Evolutionary conservation across 2,888 invertebrate genomes (phyloP).

Genomic region (Synergus itoensis): DNA sequence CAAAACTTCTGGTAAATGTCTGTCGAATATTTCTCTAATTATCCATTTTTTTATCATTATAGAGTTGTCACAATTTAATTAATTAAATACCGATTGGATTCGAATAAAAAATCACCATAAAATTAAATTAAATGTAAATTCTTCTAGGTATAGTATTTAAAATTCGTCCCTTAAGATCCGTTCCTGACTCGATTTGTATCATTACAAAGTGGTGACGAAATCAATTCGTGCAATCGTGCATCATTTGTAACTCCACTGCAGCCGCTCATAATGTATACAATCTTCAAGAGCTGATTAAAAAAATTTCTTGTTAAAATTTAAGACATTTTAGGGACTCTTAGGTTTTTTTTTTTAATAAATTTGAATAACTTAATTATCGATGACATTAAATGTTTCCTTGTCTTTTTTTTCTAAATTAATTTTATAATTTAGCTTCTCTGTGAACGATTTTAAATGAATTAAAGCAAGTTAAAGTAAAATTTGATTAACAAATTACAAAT

Average conservation of each 20-base stretch:
- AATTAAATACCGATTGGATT: background rate
- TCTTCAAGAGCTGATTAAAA: background rate
- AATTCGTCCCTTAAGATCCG: background rate
- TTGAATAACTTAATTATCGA: too few species aligned
- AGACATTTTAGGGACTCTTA: background rate
- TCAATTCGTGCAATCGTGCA: slow-evolving; percentile 48
- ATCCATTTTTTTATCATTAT: background rate
- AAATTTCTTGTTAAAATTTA: background rate
- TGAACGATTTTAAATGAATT: background rate
- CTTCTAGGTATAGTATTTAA: background rate
- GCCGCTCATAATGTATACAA: background rate
- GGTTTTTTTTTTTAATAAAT: too few species aligned
- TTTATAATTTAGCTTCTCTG: too few species aligned
- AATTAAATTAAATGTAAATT: background rate
- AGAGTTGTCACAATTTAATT: background rate
- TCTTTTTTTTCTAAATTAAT: too few species aligned
- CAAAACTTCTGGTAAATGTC: too few species aligned
- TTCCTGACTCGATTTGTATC: slow-evolving; percentile 9
- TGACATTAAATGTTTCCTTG: too few species aligned
- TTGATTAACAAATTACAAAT: background rate
- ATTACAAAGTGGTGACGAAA: slow-evolving; percentile 48
- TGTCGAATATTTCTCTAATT: background rate
- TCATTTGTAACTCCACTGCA: slow-evolving; percentile 20
- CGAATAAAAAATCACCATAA: background rate
- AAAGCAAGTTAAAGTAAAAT: background rate